Evolutionary conservation across 2,797 vertebrate genomes (phyloP), one percentile per base, ranked within the genome.

Genomic region (Smutsia gigantea): DNA sequence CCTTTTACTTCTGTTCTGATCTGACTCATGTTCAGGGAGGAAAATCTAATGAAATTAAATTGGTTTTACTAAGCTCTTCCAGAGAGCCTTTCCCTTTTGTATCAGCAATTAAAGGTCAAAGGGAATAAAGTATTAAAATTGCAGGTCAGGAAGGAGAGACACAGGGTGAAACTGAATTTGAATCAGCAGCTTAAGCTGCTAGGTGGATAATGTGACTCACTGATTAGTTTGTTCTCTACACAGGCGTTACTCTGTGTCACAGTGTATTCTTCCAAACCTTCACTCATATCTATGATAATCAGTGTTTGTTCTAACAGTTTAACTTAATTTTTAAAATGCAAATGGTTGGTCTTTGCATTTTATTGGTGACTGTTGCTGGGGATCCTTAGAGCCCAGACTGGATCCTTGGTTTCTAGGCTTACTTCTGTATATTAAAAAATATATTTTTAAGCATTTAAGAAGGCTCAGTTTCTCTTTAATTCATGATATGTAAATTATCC

Each of bases 81-180:
- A 29, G 55, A 42, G 18, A 90, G 57, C 66, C 53, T 75, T 95
- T 97, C 91, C 74, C 27, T 57, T 57, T 83, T 93, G 63, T 93
- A 1, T 17, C 53, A 46, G 46, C 51, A 61, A n/a, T 74, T n/a
- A 93, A 78, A 93, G 66, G 85, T 57, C 17, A 74, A 77, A 89
- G 81, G 95, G 8, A 57, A 90, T 19, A 46, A 79, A 78, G 37
- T 13, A 53, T 95, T 92, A 34, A 7, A n/a, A 29, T 1, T 82
- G 31, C 63, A 84, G 55, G 55, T 11, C 19, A 84, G 84, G 19
- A 69, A 25, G n/a, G 0, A 46, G 53, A 27, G 42, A 89, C 93
- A 86, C 85, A 29, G 14, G 10, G 72, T 29, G 96, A 72, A 95
- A 19, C 0, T 1, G 42, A 96, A 18, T 21, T 84, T 69, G 57